phyloP scores from a whole-genome alignment of 2,888 invertebrate genomes.

The Drosophila seclusa region DNA sequence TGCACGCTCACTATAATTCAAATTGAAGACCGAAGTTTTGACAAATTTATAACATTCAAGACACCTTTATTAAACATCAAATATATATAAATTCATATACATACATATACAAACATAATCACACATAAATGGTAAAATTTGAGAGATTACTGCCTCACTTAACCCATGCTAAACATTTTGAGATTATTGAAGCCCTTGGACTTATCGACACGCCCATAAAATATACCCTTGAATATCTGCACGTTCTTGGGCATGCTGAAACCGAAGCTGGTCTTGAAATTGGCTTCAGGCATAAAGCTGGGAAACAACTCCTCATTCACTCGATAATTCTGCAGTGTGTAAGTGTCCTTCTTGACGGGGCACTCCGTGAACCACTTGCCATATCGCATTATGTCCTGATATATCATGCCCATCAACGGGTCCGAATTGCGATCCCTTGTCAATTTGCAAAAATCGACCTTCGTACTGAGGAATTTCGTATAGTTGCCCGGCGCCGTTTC shows the following conservation, averaged over 20 bases:
- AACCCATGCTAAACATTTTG: slow-evolving; percentile 82
- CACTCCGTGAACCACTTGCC: slow-evolving; percentile 76
- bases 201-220: slow-evolving; percentile 79
- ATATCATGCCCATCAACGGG: slow-evolving; percentile 66
- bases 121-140: background rate
- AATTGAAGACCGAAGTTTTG: slow-evolving; percentile 45
- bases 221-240: slow-evolving; percentile 61
- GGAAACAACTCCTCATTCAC: slow-evolving; percentile 82
- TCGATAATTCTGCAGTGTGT: slow-evolving; percentile 69
- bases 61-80: slow-evolving; percentile 38
- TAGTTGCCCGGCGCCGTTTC: slow-evolving; percentile 70
- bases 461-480: slow-evolving; percentile 63
- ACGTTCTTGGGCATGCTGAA: slow-evolving; percentile 47
- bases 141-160: background rate
- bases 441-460: slow-evolving; percentile 77
- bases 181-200: slow-evolving; percentile 83
- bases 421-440: slow-evolving; percentile 71
- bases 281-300: slow-evolving; percentile 79
- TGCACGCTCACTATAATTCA: slow-evolving; percentile 42
- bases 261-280: slow-evolving; percentile 58
- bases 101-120: background rate
- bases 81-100: background rate
- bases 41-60: slow-evolving; percentile 48
- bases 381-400: slow-evolving; percentile 76
- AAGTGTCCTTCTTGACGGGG: slow-evolving; percentile 75